Conservation (phyloP, 1,140 invertebrate genomes). For the Ylistrum balloti region DNA sequence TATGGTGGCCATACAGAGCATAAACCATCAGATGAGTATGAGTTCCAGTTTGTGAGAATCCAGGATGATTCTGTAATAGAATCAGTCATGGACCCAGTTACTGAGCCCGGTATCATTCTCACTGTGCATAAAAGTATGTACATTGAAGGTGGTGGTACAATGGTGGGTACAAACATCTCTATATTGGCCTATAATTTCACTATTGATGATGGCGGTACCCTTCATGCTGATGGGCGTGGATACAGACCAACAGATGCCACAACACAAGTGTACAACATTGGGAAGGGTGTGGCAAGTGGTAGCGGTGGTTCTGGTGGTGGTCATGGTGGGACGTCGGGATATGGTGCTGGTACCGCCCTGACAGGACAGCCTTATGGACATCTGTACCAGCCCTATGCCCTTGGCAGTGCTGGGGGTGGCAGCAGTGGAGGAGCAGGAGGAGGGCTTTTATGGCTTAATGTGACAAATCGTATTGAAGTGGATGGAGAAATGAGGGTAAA, state of each 20-base stretch:
- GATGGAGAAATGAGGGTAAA: constrained; percentile 72
- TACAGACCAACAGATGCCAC: constrained; percentile 64
- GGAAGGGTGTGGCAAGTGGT: constrained; percentile 63
- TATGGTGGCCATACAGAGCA: constrained; percentile 65
- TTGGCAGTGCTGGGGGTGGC: constrained; percentile 72
- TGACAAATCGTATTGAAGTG: constrained; percentile 66
- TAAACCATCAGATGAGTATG: constrained; percentile 55
- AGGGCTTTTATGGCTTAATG: constrained; percentile 69
- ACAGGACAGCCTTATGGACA: constrained; percentile 75
- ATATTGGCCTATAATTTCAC: constrained; percentile 70
- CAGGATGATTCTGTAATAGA: constrained; percentile 73
- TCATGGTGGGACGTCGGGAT: constrained; percentile 74
- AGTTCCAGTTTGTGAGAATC: constrained; percentile 68
- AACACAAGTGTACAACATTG: constrained; percentile 63
- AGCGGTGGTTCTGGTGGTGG: constrained; percentile 73
- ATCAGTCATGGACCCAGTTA: constrained; percentile 66
- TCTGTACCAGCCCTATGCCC: constrained; percentile 69
- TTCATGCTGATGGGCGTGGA: constrained; percentile 70
- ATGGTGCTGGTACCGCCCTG: constrained; percentile 63
- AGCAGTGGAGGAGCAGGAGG: constrained; percentile 70
- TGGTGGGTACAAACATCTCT: constrained; percentile 69
- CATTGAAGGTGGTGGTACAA: constrained; percentile 75
- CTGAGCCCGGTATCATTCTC: constrained; percentile 63
- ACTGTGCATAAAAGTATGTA: constrained; percentile 61
- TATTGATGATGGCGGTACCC: constrained; percentile 74